phyloP scores from a whole-genome alignment of 2,113 vertebrate species.

The Gorilla gorilla region DNA sequence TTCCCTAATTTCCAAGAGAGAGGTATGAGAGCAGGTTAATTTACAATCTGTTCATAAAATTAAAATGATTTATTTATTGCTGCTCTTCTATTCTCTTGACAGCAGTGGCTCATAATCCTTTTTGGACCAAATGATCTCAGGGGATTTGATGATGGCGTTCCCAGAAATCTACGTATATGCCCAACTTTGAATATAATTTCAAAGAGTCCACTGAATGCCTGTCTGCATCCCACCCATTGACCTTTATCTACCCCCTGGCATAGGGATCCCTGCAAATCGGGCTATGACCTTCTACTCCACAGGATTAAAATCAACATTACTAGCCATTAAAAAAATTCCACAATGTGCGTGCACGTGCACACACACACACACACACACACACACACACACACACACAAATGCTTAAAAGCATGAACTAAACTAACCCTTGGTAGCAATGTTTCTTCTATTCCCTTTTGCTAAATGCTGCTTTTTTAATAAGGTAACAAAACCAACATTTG shows the following conservation, averaged over 20 bases:
- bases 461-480: neutral
- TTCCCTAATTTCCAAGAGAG: slow-evolving; percentile 17
- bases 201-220: neutral
- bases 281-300: neutral
- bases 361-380: neutral
- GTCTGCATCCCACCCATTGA: neutral
- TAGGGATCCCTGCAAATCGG: neutral
- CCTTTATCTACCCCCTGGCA: neutral
- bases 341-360: neutral
- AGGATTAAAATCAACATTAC: neutral
- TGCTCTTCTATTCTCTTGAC: neutral
- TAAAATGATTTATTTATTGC: slow-evolving; percentile 40
- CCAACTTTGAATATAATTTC: neutral
- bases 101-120: neutral
- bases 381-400: too few species aligned
- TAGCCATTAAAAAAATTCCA: neutral
- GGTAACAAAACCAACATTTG: neutral
- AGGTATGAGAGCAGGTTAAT: neutral
- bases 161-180: neutral
- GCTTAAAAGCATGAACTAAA: neutral
- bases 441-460: neutral
- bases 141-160: neutral
- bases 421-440: neutral
- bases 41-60: slow-evolving; percentile 41
- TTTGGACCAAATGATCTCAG: neutral